Base-by-base conservation (phyloP, 1,140 invertebrate species). In the Nasonia giraulti region DNA sequence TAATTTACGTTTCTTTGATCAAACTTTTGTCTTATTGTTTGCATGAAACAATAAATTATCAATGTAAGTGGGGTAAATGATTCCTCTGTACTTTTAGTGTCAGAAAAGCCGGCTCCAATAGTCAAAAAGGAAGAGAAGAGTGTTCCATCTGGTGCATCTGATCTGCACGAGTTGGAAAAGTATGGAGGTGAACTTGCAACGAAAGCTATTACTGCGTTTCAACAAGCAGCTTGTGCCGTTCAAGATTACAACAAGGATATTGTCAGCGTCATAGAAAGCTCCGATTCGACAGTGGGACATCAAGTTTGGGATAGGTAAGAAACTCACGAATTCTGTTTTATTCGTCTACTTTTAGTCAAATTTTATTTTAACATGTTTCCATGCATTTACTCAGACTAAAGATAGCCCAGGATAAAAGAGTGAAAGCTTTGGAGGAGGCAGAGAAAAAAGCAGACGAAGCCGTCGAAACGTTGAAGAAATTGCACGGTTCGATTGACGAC, bases 171-270 rank as follows among this genome's bases (percentile, higher is more conserved):
- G 50, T 88, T 96, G 20, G 95, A 96, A 90, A 93, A 91, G 82
- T 91, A 92, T 83, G 94, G 94, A 23, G 93, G 93, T 50, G 87
- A 94, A 80, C 89, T 93, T 3, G 94, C 95, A 0, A 87, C 92
- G 33, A 91, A 93, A 84, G 95, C 95, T 0, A 93, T 95, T 2
- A 89, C 93, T 80, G 93, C 94, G 80, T 96, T 94, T 87, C 92
- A 94, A 23, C 90, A 93, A 80, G 95, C 95, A 11, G 89, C 94
- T 20, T 89, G 87, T 80, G 93, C 94, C 37, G 87, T 95, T 50
- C 92, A 93, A 86, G 94, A 94, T 77, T 95, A 95, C 80, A 95
- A 94, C 87, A 89, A 91, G n/a, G 93, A 96, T 84, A 94, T 96
- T 6, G 92, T 95, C 23, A 91, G 93, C 31, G 91, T 96, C 5